These are phyloP conservation scores for Thryonomys swinderianus DNA, from an alignment of 2,113 vertebrate genomes.

Conservation along the genomic window DNA sequence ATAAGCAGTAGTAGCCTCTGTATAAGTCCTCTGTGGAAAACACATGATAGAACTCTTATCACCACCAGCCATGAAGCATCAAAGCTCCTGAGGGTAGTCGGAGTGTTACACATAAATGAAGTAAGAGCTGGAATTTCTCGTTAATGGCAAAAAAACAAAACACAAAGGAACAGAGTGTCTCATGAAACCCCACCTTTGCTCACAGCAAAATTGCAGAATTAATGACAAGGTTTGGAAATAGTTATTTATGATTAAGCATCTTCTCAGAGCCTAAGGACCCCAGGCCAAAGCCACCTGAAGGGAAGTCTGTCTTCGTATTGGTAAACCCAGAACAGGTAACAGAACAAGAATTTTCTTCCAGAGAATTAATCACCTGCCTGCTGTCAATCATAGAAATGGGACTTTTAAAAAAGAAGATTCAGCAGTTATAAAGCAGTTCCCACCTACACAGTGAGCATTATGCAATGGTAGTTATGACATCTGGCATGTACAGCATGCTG, in stretches of 20 bases:
- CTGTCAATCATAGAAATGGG: neutral
- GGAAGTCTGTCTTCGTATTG: neutral
- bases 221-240: neutral
- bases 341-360: neutral
- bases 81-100: neutral
- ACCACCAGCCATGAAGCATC: neutral
- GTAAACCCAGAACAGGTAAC: conserved; percentile 31
- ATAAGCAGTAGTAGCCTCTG: neutral
- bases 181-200: neutral
- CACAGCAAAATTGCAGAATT: conserved; percentile 24
- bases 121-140: neutral
- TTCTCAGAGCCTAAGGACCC: neutral
- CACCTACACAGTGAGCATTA: neutral
- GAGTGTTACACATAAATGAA: conserved; percentile 30
- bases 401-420: neutral
- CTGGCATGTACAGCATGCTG: neutral
- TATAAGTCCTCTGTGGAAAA: conserved; percentile 9
- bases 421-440: neutral
- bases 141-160: neutral
- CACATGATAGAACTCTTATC: neutral
- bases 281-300: neutral
- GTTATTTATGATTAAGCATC: neutral
- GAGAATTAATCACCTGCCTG: neutral
- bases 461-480: neutral
- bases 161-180: neutral